These are phyloP conservation scores for Drosophila robusta DNA, from an alignment of 2,888 invertebrate genomes.

Conservation along the genomic window DNA sequence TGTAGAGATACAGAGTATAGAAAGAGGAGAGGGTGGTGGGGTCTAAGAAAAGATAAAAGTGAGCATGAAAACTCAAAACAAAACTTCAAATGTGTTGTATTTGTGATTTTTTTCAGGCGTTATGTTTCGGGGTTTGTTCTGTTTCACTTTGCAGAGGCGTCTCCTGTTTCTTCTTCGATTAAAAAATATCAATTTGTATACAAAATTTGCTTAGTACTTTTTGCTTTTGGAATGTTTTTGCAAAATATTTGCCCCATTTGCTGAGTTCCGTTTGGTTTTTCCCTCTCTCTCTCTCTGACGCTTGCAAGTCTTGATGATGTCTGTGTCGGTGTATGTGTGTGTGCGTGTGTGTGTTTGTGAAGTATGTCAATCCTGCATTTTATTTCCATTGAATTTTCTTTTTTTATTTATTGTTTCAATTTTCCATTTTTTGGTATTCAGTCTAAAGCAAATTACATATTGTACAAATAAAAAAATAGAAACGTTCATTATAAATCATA, in stretches of 20 bases:
- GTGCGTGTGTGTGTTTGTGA: conserved; percentile 13
- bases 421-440: conserved; percentile 61
- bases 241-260: conserved; percentile 45
- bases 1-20: conserved; percentile 25
- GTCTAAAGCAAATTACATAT: conserved; percentile 68
- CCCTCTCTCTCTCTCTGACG: conserved; percentile 18
- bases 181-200: conserved; percentile 26
- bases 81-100: conserved; percentile 54
- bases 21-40: conserved; percentile 11
- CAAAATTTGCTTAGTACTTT: conserved; percentile 19
- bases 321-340: conserved; percentile 5
- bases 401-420: conserved; percentile 44
- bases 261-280: conserved; percentile 5
- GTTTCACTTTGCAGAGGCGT: conserved; percentile 28
- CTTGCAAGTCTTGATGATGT: conserved; percentile 12
- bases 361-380: conserved; percentile 43
- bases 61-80: conserved; percentile 28
- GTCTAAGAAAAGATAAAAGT: conserved; percentile 25
- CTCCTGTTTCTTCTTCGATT: conserved; percentile 7
- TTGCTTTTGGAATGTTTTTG: conserved; percentile 61
- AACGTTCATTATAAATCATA: conserved; percentile 15
- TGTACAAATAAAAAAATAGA: conserved; percentile 29
- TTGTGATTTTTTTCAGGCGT: conserved; percentile 62
- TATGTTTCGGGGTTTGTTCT: conserved; percentile 21
- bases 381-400: conserved; percentile 29